A percentile compares a stretch with the other conserved stretches of the same genome.
Conservation (phyloP, 2,888 invertebrate genomes). For the Drosophila colorata region DNA sequence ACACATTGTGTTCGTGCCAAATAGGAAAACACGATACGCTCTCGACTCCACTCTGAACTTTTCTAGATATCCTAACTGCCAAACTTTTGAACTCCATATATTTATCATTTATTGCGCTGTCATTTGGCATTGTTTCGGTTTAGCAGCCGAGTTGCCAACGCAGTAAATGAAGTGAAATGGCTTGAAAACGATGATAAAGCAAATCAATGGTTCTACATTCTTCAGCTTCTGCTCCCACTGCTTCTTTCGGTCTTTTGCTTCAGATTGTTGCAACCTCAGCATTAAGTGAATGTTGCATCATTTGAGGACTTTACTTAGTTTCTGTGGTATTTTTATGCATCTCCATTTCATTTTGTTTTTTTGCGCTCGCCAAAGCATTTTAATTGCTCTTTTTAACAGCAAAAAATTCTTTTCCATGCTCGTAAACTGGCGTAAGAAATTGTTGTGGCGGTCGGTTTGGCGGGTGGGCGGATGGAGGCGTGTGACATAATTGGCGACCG, state of each 20-base stretch:
- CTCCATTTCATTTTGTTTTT: constrained; percentile 5
- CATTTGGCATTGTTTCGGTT: constrained; percentile 63
- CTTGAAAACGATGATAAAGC: constrained; percentile 70
- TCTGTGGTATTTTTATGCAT: constrained; percentile 21
- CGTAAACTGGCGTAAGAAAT: constrained; percentile 68
- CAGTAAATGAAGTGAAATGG: constrained; percentile 78
- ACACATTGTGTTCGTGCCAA: not conserved
- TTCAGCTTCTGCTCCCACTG: not conserved
- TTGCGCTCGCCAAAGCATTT: constrained; percentile 18
- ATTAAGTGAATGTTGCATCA: constrained; percentile 24
- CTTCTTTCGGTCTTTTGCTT: not conserved
- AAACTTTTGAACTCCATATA: constrained; percentile 22
- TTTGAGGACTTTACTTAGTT: constrained; percentile 13
- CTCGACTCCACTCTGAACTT: not conserved
- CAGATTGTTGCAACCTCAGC: constrained; percentile 8
- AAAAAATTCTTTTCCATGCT: constrained; percentile 48
- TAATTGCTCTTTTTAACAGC: constrained; percentile 24
- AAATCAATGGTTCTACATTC: constrained; percentile 62
- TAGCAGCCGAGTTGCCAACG: constrained; percentile 32
- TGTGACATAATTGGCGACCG: constrained; percentile 63
- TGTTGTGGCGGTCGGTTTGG: constrained; percentile 37
- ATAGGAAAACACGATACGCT: not conserved
- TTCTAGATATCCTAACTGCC: constrained; percentile 15
- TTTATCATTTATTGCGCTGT: constrained; percentile 57
- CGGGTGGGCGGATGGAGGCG: constrained; percentile 6